Evolutionary conservation across 2,888 invertebrate species (phyloP).

Genomic region (Cerceris ruficornis): DNA sequence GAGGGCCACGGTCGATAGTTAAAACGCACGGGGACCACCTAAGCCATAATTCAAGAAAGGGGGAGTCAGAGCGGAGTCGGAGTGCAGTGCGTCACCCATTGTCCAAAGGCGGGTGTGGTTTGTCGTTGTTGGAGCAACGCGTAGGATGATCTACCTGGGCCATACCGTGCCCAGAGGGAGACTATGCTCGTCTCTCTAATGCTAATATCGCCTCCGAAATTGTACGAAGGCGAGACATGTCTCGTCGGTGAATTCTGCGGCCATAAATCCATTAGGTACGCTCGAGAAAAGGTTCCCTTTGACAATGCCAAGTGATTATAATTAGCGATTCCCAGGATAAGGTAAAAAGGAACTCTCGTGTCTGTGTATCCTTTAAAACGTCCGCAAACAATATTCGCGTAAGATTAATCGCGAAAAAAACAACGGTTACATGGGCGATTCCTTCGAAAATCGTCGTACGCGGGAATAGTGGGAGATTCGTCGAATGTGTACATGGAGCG

Average conservation of each 20-base stretch:
- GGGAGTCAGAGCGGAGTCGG: constrained; percentile 59
- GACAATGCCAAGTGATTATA: constrained; percentile 32
- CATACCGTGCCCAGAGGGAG: constrained; percentile 48
- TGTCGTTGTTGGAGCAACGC: constrained; percentile 75
- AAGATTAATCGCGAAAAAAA: too few relatives aligned
- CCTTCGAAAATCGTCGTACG: background rate
- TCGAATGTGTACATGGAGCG: constrained; percentile 41
- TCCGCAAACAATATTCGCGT: too few relatives aligned
- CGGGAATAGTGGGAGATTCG: constrained; percentile 27
- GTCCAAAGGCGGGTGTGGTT: constrained; percentile 77
- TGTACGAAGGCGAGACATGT: constrained; percentile 67
- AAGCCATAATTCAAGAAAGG: constrained; percentile 74
- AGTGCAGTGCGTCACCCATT: constrained; percentile 76
- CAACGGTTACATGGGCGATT: too few relatives aligned
- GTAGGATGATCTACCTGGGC: constrained; percentile 78
- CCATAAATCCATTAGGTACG: constrained; percentile 60
- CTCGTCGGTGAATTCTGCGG: constrained; percentile 59
- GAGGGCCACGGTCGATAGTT: constrained; percentile 68
- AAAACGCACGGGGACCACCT: constrained; percentile 66
- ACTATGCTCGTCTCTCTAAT: constrained; percentile 64
- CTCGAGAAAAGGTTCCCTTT: constrained; percentile 26
- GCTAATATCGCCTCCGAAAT: constrained; percentile 70
- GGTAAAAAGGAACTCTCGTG: background rate
- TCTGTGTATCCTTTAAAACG: too few relatives aligned
- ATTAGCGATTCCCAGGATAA: constrained; percentile 14